Evolutionary conservation across 2,797 vertebrate genomes (phyloP), one percentile per base, ranked within the genome.

Genomic region (Hoplostethus mediterraneus): DNA sequence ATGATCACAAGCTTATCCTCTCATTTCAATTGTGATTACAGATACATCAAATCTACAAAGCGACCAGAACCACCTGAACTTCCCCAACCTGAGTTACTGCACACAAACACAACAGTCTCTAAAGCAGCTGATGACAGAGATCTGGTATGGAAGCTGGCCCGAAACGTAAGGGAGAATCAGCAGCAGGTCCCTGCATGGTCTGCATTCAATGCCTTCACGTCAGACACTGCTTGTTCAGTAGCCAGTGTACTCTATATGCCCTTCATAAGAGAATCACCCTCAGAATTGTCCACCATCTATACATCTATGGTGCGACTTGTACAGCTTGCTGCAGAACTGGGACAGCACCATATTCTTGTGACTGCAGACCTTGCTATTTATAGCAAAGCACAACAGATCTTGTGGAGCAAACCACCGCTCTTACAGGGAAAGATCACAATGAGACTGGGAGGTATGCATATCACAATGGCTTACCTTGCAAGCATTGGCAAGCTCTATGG

Each of bases 301-400:
- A 33, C 31, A 33, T 6, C 54, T 13, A 25, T 73, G 42, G 13
- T 75, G 21, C 25, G 36, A 25, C 54, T 74, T 21, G 63, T 67
- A 31, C 28, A 47, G 36, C 16, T 74, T 52, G 73, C 58, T 59
- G 49, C 17, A 55, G 21, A 69, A 47, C 48, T 75, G 44, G 66
- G 60, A 57, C 71, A 74, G 14, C 4, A 25, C 40, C 63, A 67
- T 40, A 74, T 67, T 53, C 57, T 75, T 42, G 65, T 75, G 9
- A 75, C 59, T 21, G 65, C 72, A 45, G 73, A 75, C 47, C 56
- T 75, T 30, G 73, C 73, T n/a, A 68, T 75, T 30, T 75, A 68
- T 44, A 69, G 64, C 36, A 75, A 75, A 57, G 73, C 55, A 25
- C 64, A 53, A 69, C 71, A 73, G 53, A 49, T 73, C 3, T 38